These are phyloP conservation scores for Monochamus alternatus DNA, from an alignment of 2,888 invertebrate species.

Conservation along the genomic window DNA sequence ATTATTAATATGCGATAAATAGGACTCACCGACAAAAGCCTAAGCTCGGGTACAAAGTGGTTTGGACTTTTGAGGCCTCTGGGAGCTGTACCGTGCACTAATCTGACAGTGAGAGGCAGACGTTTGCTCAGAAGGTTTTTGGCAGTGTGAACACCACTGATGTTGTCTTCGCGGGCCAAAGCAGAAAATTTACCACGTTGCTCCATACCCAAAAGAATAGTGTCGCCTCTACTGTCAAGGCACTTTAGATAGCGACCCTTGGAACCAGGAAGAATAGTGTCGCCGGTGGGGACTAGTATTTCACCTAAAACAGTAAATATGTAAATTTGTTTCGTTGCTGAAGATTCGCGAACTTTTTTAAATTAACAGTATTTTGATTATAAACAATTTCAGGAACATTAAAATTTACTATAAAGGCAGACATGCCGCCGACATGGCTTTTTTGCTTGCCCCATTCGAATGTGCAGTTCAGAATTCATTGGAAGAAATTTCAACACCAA, in stretches of 20 bases:
- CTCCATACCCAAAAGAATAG: conserved; percentile 86
- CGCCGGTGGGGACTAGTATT: conserved; percentile 85
- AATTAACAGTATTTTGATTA: too few relatives aligned
- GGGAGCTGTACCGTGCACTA: conserved; percentile 93
- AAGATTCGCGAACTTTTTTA: too few relatives aligned
- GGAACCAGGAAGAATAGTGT: conserved; percentile 78
- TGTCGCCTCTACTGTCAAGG: conserved; percentile 88
- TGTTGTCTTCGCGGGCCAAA: conserved; percentile 93
- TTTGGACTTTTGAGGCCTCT: conserved; percentile 86
- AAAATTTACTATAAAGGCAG: too few relatives aligned
- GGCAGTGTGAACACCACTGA: conserved; percentile 95
- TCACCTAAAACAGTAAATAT: conserved; percentile 69
- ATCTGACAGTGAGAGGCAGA: conserved; percentile 88
- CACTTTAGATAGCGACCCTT: conserved; percentile 90
- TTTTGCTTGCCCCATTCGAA: too few relatives aligned
- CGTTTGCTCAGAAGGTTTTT: conserved; percentile 91
- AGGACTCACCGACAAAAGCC: conserved; percentile 76
- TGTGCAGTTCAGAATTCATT: background rate
- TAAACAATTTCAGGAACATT: too few relatives aligned
- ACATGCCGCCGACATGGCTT: too few relatives aligned
- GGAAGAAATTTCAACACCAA: too few relatives aligned
- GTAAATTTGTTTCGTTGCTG: too few relatives aligned
- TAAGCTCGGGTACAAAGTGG: conserved; percentile 88
- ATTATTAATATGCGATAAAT: too few relatives aligned
- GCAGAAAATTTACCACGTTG: conserved; percentile 94